phyloP scores from a whole-genome alignment of 30 jellyfish, hydroid and myxozoan genomes.

The Pseudorhiza aurosa region DNA sequence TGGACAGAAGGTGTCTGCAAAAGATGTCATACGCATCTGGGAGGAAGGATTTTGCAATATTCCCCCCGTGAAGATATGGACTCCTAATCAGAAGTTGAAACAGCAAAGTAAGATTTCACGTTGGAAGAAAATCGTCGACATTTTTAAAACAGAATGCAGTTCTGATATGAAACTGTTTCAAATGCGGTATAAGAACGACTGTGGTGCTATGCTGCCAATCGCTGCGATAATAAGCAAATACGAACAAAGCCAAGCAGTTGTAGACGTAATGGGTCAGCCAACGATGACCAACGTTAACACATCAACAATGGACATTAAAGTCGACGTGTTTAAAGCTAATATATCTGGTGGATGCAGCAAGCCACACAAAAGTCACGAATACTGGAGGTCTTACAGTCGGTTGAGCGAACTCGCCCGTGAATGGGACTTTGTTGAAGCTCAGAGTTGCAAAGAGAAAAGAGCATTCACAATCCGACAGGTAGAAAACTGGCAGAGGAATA shows the following conservation, averaged over 20 bases:
- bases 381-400: constrained; percentile 21
- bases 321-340: neutral
- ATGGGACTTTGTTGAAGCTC: constrained; percentile 36
- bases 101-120: constrained; percentile 97
- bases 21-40: constrained; percentile 91
- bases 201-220: constrained; percentile 86
- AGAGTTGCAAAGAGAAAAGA: constrained; percentile 42
- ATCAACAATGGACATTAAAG: constrained; percentile 4
- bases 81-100: constrained; percentile 83
- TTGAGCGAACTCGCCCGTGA: constrained; percentile 23
- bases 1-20: constrained; percentile 95
- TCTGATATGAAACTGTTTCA: constrained; percentile 75
- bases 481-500: constrained; percentile 43
- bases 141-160: constrained; percentile 77
- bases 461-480: constrained; percentile 47
- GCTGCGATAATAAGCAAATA: constrained; percentile 86
- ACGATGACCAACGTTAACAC: constrained; percentile 37
- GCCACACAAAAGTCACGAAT: neutral
- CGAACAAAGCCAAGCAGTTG: constrained; percentile 58
- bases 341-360: neutral
- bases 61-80: constrained; percentile 92
- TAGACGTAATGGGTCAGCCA: constrained; percentile 20
- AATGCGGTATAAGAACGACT: constrained; percentile 55
- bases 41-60: constrained; percentile 92
- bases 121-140: constrained; percentile 95